These are phyloP conservation scores for Xyrichtys novacula DNA, from an alignment of 2,797 vertebrate genomes.

Conservation along the genomic window DNA sequence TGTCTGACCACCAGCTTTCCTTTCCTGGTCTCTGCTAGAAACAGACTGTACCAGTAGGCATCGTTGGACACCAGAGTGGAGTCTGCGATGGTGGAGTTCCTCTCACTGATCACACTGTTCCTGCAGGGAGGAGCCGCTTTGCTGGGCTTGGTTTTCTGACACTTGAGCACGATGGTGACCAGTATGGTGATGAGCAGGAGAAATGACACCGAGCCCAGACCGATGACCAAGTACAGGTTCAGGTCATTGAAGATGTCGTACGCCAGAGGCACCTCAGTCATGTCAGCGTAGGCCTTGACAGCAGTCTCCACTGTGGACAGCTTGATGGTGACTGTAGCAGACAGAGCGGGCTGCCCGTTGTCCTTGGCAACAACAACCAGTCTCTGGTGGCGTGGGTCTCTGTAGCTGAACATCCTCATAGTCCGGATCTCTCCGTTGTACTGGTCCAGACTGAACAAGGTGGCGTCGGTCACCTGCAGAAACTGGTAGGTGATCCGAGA, in stretches of 20 bases:
- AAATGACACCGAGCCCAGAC: conserved; percentile 51
- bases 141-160: conserved; percentile 66
- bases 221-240: conserved; percentile 70
- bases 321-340: conserved; percentile 74
- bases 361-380: conserved; percentile 56
- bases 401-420: conserved; percentile 78
- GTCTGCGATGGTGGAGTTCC: conserved; percentile 73
- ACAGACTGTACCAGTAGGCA: conserved; percentile 79
- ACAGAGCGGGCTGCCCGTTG: conserved; percentile 68
- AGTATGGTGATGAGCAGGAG: conserved; percentile 55
- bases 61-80: conserved; percentile 77
- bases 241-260: conserved; percentile 75
- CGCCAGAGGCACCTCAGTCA: conserved; percentile 69
- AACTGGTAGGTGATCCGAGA: conserved; percentile 78
- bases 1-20: conserved; percentile 74
- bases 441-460: conserved; percentile 78
- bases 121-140: conserved; percentile 67
- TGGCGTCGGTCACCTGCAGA: conserved; percentile 73
- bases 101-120: conserved; percentile 75
- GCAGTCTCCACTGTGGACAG: conserved; percentile 69
- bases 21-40: conserved; percentile 76
- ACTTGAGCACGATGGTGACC: conserved; percentile 70
- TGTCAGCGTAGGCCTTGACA: conserved; percentile 65
- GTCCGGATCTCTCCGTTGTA: conserved; percentile 80
- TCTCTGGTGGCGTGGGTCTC: conserved; percentile 70